phyloP scores from a whole-genome alignment of 1,140 invertebrate genomes.

The Drosophila paulistorum region DNA sequence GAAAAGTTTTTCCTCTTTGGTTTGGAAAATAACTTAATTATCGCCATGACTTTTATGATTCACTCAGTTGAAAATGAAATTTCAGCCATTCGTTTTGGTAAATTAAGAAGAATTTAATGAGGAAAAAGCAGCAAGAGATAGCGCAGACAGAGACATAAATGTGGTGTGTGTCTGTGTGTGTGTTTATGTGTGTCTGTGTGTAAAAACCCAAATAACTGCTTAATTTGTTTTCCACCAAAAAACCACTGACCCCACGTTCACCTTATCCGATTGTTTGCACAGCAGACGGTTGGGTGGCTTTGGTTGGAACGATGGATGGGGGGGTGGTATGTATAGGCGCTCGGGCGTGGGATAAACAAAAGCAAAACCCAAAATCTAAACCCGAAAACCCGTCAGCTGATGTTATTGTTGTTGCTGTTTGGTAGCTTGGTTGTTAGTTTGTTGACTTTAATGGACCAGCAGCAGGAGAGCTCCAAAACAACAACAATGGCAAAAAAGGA shows the following conservation, averaged over 20 bases:
- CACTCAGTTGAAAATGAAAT: slow-evolving; percentile 10
- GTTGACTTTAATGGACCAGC: slow-evolving; percentile 62
- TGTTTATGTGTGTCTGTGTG: slow-evolving; percentile 18
- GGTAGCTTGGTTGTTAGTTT: slow-evolving; percentile 55
- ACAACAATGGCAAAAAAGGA: not conserved
- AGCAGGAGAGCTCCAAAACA: not conserved
- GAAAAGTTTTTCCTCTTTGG: slow-evolving; percentile 22
- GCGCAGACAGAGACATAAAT: slow-evolving; percentile 7
- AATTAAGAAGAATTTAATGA: slow-evolving; percentile 42
- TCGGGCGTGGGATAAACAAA: slow-evolving; percentile 40
- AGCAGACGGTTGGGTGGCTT: slow-evolving; percentile 19
- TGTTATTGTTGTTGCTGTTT: slow-evolving; percentile 54
- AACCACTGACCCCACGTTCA: slow-evolving; percentile 20
- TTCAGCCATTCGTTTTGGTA: slow-evolving; percentile 10
- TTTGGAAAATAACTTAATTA: slow-evolving; percentile 35
- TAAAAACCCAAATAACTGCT: slow-evolving; percentile 77
- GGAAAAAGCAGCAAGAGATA: slow-evolving; percentile 5
- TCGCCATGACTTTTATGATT: slow-evolving; percentile 17
- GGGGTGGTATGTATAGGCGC: not conserved
- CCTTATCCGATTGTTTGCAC: slow-evolving; percentile 57
- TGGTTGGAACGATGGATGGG: slow-evolving; percentile 1
- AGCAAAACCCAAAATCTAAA: slow-evolving; percentile 41
- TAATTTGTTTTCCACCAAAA: slow-evolving; percentile 66
- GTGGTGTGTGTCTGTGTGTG: slow-evolving; percentile 9
- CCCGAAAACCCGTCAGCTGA: slow-evolving; percentile 31